Evolutionary conservation across 2,797 vertebrate genomes (phyloP).

Genomic region (Paramormyrops hopkinsi): DNA sequence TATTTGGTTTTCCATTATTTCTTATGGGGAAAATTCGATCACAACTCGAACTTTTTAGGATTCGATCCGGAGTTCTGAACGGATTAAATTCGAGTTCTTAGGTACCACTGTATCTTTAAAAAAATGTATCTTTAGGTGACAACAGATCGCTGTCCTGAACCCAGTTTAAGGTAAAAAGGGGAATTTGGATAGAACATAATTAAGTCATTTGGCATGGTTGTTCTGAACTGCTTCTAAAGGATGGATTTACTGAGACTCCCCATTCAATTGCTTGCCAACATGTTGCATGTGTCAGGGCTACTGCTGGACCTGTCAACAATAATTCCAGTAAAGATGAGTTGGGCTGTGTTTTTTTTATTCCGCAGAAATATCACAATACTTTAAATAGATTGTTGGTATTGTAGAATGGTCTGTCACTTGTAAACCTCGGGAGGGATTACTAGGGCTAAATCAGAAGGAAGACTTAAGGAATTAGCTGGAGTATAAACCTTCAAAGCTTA

Average conservation of each 20-base stretch:
- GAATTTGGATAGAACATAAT: neutral
- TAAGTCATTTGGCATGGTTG: neutral
- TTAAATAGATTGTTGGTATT: slow-evolving; percentile 12
- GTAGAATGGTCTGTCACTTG: neutral
- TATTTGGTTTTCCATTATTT: too few species aligned
- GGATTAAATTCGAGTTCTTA: too few species aligned
- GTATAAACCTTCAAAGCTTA: neutral
- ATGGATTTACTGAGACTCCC: neutral
- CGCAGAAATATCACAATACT: slow-evolving; percentile 7
- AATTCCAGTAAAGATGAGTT: slow-evolving; percentile 9
- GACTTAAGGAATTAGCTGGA: neutral
- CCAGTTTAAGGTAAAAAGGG: neutral
- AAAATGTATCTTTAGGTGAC: neutral
- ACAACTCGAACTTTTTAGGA: too few species aligned
- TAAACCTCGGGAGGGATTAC: slow-evolving; percentile 2
- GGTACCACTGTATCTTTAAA: neutral
- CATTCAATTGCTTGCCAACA: neutral
- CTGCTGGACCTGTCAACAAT: neutral
- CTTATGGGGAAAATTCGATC: too few species aligned
- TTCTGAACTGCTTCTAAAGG: slow-evolving; percentile 3
- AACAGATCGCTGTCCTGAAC: neutral
- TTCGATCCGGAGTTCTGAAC: too few species aligned
- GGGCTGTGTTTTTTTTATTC: neutral
- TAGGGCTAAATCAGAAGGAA: neutral
- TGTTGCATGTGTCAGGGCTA: neutral